phyloP scores from a whole-genome alignment of 2,888 invertebrate species.

The Thymelicus acteon region DNA sequence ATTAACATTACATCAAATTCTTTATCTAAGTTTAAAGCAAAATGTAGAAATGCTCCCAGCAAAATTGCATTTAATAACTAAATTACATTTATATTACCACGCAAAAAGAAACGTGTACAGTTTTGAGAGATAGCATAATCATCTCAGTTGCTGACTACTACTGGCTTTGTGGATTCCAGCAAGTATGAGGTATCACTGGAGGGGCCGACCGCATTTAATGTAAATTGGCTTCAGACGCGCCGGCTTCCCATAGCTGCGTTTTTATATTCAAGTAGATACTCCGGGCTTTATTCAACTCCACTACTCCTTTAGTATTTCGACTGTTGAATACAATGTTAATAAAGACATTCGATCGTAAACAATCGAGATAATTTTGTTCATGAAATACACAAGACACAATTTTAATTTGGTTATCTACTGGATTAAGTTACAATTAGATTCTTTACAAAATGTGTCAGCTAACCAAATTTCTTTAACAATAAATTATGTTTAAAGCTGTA shows the following conservation, averaged over 20 bases:
- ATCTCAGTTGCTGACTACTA: constrained; percentile 36
- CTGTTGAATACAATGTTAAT: constrained; percentile 9
- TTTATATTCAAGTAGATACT: constrained; percentile 80
- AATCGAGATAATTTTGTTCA: not conserved
- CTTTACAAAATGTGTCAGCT: constrained; percentile 25
- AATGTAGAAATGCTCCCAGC: constrained; percentile 12
- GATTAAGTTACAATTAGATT: constrained; percentile 37
- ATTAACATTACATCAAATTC: not conserved
- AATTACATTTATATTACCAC: constrained; percentile 32
- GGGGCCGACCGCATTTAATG: constrained; percentile 79
- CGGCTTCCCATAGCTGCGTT: constrained; percentile 67
- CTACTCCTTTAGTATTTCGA: constrained; percentile 45
- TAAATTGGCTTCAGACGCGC: constrained; percentile 73
- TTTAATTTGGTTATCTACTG: constrained; percentile 3
- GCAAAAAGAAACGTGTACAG: constrained; percentile 40
- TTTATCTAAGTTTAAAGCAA: constrained; percentile 14
- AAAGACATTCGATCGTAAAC: not conserved
- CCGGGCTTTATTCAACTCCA: constrained; percentile 72
- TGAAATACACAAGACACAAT: not conserved
- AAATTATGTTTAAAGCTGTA: constrained; percentile 42
- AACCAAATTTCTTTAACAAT: constrained; percentile 34
- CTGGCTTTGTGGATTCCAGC: constrained; percentile 51
- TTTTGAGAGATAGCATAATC: constrained; percentile 52
- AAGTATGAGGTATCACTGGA: constrained; percentile 74
- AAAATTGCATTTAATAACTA: constrained; percentile 35